Conservation (phyloP, 2,797 vertebrate genomes). For the Bucorvus abyssinicus region DNA sequence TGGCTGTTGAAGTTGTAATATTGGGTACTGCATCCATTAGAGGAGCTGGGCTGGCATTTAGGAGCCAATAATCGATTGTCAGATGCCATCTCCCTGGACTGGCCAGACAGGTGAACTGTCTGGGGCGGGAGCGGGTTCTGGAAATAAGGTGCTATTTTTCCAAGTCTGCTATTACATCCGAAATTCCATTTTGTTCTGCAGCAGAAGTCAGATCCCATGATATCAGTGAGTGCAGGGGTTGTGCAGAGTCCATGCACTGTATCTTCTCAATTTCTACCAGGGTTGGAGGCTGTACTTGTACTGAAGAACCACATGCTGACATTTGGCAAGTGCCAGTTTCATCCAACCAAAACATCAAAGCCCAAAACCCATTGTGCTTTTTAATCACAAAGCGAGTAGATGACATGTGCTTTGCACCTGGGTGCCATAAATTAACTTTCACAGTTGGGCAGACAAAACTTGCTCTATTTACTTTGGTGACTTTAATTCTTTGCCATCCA, state of each 20-base stretch:
- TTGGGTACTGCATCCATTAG: too few species aligned
- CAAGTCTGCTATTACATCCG: not conserved
- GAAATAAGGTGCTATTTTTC: not conserved
- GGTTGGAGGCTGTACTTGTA: too few species aligned
- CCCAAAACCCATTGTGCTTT: not conserved
- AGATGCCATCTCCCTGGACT: not conserved
- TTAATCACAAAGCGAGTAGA: not conserved
- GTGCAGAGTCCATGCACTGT: too few species aligned
- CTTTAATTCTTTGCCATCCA: not conserved
- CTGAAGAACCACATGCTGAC: not conserved
- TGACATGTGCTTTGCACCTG: not conserved
- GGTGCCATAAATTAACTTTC: not conserved
- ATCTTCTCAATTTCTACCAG: not conserved
- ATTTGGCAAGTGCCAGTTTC: not conserved
- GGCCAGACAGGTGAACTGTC: not conserved
- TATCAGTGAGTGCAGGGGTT: not conserved
- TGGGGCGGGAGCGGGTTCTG: not conserved
- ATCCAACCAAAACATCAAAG: not conserved
- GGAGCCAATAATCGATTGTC: not conserved
- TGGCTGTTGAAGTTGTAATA: not conserved
- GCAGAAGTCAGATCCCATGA: not conserved
- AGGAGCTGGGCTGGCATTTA: not conserved
- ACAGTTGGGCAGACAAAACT: not conserved
- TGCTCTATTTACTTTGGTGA: not conserved
- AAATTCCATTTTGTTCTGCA: not conserved